Percentiles rank a stretch among this genome's conserved stretches.
These are phyloP conservation scores for Caenorhabditis sp. DNA, from an alignment of 2,888 invertebrate species.

Conservation along the genomic window DNA sequence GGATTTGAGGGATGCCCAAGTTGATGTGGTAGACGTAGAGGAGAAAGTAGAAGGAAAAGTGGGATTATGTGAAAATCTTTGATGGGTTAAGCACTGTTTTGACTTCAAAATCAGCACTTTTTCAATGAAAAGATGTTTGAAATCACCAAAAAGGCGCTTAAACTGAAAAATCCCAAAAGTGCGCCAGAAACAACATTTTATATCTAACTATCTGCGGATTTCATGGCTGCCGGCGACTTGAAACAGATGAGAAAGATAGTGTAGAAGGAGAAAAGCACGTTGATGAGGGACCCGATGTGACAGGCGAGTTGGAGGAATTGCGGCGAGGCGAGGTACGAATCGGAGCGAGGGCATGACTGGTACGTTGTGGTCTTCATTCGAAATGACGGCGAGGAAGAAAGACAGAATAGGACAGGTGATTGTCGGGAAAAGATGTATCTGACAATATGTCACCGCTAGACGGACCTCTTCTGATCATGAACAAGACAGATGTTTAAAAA, in stretches of 20 bases:
- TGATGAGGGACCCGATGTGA: constrained; percentile 27
- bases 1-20: constrained; percentile 32
- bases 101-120: constrained; percentile 23
- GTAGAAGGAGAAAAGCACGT: constrained; percentile 20
- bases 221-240: constrained; percentile 30
- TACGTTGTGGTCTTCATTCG: no score
- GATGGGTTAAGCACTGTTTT: constrained; percentile 14
- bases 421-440: no score
- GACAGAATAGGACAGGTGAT: no score
- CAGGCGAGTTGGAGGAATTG: constrained; percentile 24
- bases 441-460: no score
- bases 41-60: constrained; percentile 3
- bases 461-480: no score
- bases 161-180: constrained; percentile 36
- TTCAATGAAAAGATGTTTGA: constrained; percentile 30
- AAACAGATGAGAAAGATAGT: constrained; percentile 23
- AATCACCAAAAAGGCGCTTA: constrained; percentile 6
- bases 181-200: constrained; percentile 22
- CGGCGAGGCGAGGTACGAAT: constrained; percentile 21
- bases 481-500: no score
- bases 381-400: no score
- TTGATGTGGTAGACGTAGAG: constrained; percentile 29
- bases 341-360: no score
- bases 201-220: constrained; percentile 25
- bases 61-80: neutral